Evolutionary conservation across 1,140 invertebrate species (phyloP), one percentile per base, ranked within the genome.

Genomic region (Bombus fervidus): DNA sequence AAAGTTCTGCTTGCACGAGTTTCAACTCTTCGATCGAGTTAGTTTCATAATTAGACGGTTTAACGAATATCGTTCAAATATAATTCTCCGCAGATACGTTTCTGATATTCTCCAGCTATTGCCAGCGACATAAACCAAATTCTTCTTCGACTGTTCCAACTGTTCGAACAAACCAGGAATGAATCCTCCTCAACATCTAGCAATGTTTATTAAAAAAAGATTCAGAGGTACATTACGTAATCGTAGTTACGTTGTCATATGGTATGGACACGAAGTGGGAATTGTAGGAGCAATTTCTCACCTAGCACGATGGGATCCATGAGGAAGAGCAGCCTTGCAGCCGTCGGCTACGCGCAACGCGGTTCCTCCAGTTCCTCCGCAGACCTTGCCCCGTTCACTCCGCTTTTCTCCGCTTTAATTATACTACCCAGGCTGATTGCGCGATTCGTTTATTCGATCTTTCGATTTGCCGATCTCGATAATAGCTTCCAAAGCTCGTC

Each of bases 261-360:
- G 13, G 0, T 18, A 47, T 37, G 41, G 12, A 1, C 13, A 34
- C 22, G 8, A 59, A 22, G 37, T 47, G 18, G 1, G 6, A 69
- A 80, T 57, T 0, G 4, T 10, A 72, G 39, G 2, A 18, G 41
- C 18, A 74, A 57, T 85, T 41, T 85, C 94, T 95, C 89, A 95
- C 94, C 94, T 88, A 94, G 81, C 80, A 94, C 91, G 74, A 94
- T 94, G 37, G 94, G 91, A 92, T 95, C 94, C 94, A 95, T 95
- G 77, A 90, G 75, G 86, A 90, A 90, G 89, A 81, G 71, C 64
- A 81, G 62, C 74, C 85, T 72, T 41, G 74, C 83, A 85, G 89
- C 90, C 92, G 92, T 91, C 92, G 93, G 88, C 82, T 87, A 89
- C 84, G 84, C 87, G 74, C 68, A 89, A 86, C 31, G 83, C 86